Percentiles rank a stretch among this genome's conserved stretches.
phyloP scores from a whole-genome alignment of 2,113 vertebrate genomes.

The Scopus umbretta region DNA sequence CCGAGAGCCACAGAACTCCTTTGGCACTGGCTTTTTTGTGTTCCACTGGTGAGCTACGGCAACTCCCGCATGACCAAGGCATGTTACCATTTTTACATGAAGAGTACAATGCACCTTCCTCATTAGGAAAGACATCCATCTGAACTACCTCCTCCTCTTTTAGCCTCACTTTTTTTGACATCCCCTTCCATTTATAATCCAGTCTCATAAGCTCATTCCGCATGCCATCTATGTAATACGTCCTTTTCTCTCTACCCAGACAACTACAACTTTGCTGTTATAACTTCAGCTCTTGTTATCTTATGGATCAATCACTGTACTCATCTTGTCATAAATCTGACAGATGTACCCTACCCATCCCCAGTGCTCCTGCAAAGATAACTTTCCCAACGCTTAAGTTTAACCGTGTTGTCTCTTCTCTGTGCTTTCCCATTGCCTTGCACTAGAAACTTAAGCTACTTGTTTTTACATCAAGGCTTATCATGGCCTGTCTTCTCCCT shows the following conservation, averaged over 20 bases:
- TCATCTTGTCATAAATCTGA: slow-evolving; percentile 25
- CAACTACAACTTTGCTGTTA: slow-evolving; percentile 4
- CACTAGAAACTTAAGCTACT: not conserved
- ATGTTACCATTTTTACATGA: not conserved
- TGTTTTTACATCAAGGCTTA: slow-evolving; percentile 8
- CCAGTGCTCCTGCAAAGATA: slow-evolving; percentile 20
- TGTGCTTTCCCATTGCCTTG: not conserved
- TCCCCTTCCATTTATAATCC: not conserved
- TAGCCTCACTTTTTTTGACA: not conserved
- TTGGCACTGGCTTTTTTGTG: not conserved
- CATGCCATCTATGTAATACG: not conserved
- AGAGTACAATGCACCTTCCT: not conserved
- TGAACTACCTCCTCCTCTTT: not conserved
- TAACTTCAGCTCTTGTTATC: slow-evolving; percentile 6
- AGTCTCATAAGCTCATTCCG: not conserved
- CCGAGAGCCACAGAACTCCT: not conserved
- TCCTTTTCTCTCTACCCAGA: not conserved
- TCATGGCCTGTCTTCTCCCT: not conserved
- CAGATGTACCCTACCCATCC: not conserved
- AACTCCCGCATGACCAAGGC: not conserved
- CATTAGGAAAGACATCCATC: not conserved
- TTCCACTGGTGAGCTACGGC: not conserved
- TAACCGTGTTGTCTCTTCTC: not conserved
- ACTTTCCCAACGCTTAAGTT: slow-evolving; percentile 8
- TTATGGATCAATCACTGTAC: slow-evolving; percentile 17